phyloP scores from a whole-genome alignment of 2,888 invertebrate genomes.

The Apotomis betuletana region DNA sequence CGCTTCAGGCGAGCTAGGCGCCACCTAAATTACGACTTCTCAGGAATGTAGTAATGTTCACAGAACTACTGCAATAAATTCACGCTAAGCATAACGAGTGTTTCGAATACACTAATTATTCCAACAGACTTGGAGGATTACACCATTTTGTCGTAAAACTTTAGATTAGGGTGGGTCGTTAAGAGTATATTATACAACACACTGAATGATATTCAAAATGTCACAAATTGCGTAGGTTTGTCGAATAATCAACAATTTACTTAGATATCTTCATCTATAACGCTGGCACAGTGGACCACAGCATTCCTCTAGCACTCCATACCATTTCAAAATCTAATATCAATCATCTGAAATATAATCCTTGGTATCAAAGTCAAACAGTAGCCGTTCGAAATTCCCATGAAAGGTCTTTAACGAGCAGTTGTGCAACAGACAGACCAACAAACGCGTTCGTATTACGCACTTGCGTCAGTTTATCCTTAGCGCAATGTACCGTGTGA shows the following conservation, averaged over 20 bases:
- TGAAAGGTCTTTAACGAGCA: conserved; percentile 33
- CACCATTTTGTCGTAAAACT: not conserved
- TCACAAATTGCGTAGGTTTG: too few relatives aligned
- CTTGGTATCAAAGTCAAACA: conserved; percentile 17
- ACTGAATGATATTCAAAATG: too few relatives aligned
- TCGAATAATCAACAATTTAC: too few relatives aligned
- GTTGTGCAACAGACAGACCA: conserved; percentile 27
- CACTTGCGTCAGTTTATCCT: conserved; percentile 40
- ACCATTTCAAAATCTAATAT: too few relatives aligned
- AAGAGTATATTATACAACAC: too few relatives aligned
- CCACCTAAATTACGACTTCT: conserved; percentile 32
- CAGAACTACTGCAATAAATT: conserved; percentile 18
- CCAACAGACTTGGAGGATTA: not conserved
- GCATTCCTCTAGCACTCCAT: too few relatives aligned
- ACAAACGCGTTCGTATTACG: conserved; percentile 28
- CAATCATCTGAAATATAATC: too few relatives aligned
- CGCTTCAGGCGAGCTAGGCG: conserved; percentile 28
- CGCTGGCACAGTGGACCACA: too few relatives aligned
- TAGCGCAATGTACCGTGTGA: conserved; percentile 40
- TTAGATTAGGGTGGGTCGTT: too few relatives aligned
- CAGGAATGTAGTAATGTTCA: conserved; percentile 30
- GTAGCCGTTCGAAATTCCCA: conserved; percentile 24
- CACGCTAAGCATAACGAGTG: conserved; percentile 11
- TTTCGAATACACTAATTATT: conserved; percentile 13
- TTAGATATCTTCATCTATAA: too few relatives aligned